These are phyloP conservation scores for Aplodontia rufa DNA, from an alignment of 2,113 vertebrate species.

Conservation along the genomic window DNA sequence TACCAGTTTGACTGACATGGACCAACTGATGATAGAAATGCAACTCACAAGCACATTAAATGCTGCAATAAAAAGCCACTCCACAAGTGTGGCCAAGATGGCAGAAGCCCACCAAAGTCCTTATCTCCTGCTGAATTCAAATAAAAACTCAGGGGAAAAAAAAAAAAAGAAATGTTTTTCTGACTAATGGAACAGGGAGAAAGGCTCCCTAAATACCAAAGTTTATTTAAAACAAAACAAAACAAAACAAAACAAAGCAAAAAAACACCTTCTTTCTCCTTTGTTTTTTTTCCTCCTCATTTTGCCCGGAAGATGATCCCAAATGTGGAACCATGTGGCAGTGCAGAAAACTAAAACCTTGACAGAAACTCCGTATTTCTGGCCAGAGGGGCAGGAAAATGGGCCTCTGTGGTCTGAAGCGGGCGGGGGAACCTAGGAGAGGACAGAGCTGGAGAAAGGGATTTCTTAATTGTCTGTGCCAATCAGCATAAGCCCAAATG, in stretches of 20 bases:
- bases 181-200: neutral
- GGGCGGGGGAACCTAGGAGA: neutral
- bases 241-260: too few relatives aligned
- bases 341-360: neutral
- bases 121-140: neutral
- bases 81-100: neutral
- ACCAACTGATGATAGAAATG: neutral
- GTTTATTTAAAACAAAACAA: too few relatives aligned
- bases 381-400: neutral
- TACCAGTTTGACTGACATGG: neutral
- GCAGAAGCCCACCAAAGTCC: neutral
- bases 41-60: neutral
- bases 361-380: neutral
- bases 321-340: neutral
- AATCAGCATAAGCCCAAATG: neutral
- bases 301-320: neutral
- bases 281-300: neutral
- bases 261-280: neutral
- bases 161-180: neutral
- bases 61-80: neutral
- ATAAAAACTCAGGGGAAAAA: neutral
- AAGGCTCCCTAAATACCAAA: neutral
- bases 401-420: neutral
- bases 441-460: neutral
- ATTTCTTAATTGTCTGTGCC: neutral